Evolutionary conservation across 1,140 invertebrate species (phyloP).

Genomic region (Pachypsylla venusta): DNA sequence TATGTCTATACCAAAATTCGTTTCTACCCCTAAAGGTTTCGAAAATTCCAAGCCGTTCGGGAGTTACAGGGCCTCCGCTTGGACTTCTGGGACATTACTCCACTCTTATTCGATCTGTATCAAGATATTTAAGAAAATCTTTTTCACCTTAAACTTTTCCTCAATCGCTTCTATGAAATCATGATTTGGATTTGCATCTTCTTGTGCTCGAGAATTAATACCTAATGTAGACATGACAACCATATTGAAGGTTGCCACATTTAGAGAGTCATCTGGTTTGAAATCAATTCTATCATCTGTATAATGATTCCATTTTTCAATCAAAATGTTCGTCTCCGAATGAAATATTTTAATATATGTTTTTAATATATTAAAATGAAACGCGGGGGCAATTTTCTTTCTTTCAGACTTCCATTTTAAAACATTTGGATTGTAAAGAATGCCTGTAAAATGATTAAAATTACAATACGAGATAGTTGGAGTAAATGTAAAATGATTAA

Average conservation of each 20-base stretch:
- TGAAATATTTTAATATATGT: background rate
- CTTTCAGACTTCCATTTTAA: background rate
- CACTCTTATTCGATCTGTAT: too few species aligned
- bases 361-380: constrained; percentile 1
- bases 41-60: too few species aligned
- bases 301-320: background rate
- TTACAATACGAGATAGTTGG: background rate
- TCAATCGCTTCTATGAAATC: background rate
- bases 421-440: background rate
- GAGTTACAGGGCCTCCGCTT: too few species aligned
- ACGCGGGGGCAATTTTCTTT: background rate
- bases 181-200: background rate
- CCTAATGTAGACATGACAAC: background rate
- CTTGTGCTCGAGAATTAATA: background rate
- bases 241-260: constrained; percentile 7
- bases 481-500: background rate
- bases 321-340: background rate
- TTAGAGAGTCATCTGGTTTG: background rate
- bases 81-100: too few species aligned
- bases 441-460: background rate
- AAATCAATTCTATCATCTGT: background rate
- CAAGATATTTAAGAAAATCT: too few species aligned
- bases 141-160: background rate
- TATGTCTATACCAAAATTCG: too few species aligned
- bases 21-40: too few species aligned